Percentiles rank a stretch among this genome's conserved stretches.
These are phyloP conservation scores for Rhinolophus sinicus DNA, from an alignment of 2,113 vertebrate genomes.

Conservation along the genomic window DNA sequence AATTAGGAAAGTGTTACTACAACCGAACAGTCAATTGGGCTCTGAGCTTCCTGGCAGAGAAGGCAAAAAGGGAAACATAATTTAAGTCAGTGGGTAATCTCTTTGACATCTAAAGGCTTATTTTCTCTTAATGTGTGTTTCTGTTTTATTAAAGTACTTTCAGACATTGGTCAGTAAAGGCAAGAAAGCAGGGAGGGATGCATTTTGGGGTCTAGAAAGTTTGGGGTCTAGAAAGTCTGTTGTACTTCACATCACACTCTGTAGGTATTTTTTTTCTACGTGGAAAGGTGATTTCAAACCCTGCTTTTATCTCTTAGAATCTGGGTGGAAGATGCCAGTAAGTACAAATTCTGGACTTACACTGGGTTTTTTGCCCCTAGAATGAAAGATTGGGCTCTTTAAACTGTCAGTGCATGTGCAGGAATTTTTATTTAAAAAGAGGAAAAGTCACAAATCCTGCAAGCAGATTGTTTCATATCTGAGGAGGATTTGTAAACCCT, in stretches of 20 bases:
- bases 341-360: neutral
- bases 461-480: conserved; percentile 15
- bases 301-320: neutral
- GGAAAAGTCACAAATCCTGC: neutral
- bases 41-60: conserved; percentile 3
- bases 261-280: neutral
- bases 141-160: neutral
- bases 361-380: neutral
- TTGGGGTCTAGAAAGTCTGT: neutral
- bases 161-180: neutral
- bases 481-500: neutral
- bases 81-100: neutral
- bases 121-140: neutral
- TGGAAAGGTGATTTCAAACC: neutral
- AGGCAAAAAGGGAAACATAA: neutral
- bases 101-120: neutral
- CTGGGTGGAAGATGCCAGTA: neutral
- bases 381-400: neutral
- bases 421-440: neutral
- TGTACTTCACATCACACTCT: neutral
- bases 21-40: neutral
- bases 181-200: neutral
- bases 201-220: neutral
- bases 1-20: neutral
- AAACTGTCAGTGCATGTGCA: neutral